These are phyloP conservation scores for Mythimna lalbum DNA, from an alignment of 2,888 invertebrate species.

Conservation along the genomic window DNA sequence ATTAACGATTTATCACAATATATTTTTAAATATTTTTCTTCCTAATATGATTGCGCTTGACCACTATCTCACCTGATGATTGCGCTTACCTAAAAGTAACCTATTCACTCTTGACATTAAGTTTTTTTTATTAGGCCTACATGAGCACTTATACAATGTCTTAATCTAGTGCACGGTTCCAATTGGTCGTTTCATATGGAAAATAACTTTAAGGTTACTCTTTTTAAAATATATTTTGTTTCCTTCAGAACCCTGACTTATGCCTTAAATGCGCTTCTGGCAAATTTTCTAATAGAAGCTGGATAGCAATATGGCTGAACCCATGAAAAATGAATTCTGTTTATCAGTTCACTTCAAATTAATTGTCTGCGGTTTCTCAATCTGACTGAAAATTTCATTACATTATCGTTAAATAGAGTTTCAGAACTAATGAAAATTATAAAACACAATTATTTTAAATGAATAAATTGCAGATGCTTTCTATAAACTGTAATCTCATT, in stretches of 20 bases:
- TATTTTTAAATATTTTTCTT: too few relatives aligned
- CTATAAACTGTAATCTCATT: conserved; percentile 48
- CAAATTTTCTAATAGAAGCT: conserved; percentile 12
- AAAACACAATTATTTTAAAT: conserved; percentile 45
- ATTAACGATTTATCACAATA: too few relatives aligned
- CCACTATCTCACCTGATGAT: too few relatives aligned
- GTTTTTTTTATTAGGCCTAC: too few relatives aligned
- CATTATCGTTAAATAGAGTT: conserved; percentile 23
- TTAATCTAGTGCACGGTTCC: too few relatives aligned
- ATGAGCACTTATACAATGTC: too few relatives aligned
- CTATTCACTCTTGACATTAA: too few relatives aligned
- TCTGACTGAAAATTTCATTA: conserved; percentile 22
- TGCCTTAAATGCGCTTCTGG: neutral
- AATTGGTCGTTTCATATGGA: too few relatives aligned
- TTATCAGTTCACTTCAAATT: conserved; percentile 31
- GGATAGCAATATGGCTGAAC: conserved; percentile 23
- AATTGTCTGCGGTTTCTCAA: conserved; percentile 33
- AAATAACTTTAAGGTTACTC: too few relatives aligned
- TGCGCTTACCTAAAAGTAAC: too few relatives aligned
- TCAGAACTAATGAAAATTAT: conserved; percentile 37
- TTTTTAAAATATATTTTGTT: too few relatives aligned
- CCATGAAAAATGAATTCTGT: conserved; percentile 47
- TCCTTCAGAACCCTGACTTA: conserved; percentile 8
- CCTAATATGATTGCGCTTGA: too few relatives aligned
- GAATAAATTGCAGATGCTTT: conserved; percentile 47